Evolutionary conservation across 2,888 invertebrate genomes (phyloP), one percentile per base, ranked within the genome.

Genomic region (Dinocampus coccinellae): DNA sequence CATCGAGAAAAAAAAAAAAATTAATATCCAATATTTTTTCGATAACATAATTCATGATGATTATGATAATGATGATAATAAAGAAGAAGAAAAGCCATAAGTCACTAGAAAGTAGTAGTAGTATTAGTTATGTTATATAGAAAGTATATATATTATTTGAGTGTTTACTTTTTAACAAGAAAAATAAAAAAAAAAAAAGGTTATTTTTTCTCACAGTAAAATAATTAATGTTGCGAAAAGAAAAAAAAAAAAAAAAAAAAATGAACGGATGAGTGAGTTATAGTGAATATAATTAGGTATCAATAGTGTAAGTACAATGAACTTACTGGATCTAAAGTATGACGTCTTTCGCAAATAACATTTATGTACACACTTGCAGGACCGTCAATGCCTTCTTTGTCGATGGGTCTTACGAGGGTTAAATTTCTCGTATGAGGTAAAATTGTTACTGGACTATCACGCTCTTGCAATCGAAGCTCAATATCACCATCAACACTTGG

Each of bases 321-420:
- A 82, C 90, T 89, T 83, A 95, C 95, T 81, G 94, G 94, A 86
- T 95, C 95, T 47, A 92, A 90, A 13, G 95, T 94, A 75, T 92
- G 92, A 64, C 94, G 90, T 72, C 95, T 89, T 81, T 95, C 94
- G 87, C 96, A 97, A 75, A 96, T 93, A 76, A 96, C 92, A 87
- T 95, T 95, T 70, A 96, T 92, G 84, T 94, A 95, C 63, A 96
- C 93, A 68, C 94, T 95, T 55, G 95, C 92, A 2, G 96, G 96
- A 0, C 97, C 97, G 20, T 90, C 89, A 62, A 92, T 88, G 75
- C 95, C 96, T 89, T 96, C 95, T 77, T 97, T 95, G 87, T 97
- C 97, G 69, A 97, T 89, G 60, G 92, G 91, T 39, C 93, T 90
- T 47, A 92, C 91, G 39, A 97, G 90, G 1, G 95, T 94, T 66